Evolutionary conservation across 2,888 invertebrate genomes (phyloP).

Genomic region (Caenorhabditis sp.): DNA sequence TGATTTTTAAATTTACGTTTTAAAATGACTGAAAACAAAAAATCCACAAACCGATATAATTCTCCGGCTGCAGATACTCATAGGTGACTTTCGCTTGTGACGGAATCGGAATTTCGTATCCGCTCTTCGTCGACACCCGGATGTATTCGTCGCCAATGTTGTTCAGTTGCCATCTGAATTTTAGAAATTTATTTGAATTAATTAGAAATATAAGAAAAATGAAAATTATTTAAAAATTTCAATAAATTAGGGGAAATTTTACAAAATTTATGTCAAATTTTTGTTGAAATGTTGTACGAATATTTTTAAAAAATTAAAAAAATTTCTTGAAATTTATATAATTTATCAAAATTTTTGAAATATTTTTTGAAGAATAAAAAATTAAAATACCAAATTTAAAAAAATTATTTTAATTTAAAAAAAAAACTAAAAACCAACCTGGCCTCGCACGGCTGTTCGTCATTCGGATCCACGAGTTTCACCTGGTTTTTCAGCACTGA

Average conservation of each 20-base stretch:
- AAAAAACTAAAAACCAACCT: constrained; percentile 50
- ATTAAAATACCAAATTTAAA: neutral
- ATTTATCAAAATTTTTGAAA: no score
- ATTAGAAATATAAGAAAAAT: neutral
- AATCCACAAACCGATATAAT: constrained; percentile 75
- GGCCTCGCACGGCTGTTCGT: constrained; percentile 74
- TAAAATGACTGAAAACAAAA: neutral
- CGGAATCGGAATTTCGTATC: constrained; percentile 81
- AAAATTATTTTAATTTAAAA: constrained; percentile 12
- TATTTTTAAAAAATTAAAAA: constrained; percentile 4
- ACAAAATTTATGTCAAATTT: no score
- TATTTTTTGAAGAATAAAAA: neutral
- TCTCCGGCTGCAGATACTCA: constrained; percentile 76
- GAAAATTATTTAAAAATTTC: no score
- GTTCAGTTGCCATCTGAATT: constrained; percentile 78
- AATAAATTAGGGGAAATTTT: no score
- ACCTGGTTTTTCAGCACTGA: constrained; percentile 77
- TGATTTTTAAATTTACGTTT: neutral
- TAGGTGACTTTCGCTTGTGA: constrained; percentile 78
- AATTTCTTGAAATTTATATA: neutral
- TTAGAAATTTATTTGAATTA: constrained; percentile 13
- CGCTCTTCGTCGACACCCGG: constrained; percentile 75
- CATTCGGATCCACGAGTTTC: constrained; percentile 81
- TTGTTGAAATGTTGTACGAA: no score
- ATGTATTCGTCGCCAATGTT: constrained; percentile 72